Conservation (phyloP, 1,140 invertebrate genomes). For the Anadara kagoshimensis region DNA sequence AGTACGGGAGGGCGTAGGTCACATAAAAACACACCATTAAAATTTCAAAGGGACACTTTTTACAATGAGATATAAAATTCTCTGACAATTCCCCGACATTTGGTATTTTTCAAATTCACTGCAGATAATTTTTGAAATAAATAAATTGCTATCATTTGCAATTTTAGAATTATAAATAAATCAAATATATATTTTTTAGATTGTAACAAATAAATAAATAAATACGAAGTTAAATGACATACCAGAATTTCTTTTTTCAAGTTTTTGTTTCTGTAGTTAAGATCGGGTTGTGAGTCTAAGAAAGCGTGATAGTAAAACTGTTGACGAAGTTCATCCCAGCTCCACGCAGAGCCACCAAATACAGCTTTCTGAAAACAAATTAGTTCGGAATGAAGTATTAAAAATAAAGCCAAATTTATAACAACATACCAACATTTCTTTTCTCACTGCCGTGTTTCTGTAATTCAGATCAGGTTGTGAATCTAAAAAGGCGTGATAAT, state of each 20-base stretch:
- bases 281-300: constrained; percentile 82
- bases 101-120: no score
- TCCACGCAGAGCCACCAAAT: constrained; percentile 84
- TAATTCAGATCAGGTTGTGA: constrained; percentile 87
- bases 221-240: background rate
- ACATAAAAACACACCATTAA: background rate
- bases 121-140: no score
- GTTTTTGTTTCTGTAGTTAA: constrained; percentile 81
- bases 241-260: constrained; percentile 80
- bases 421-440: constrained; percentile 77
- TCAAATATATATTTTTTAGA: no score
- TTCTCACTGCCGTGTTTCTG: constrained; percentile 77
- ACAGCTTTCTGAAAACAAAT: constrained; percentile 46
- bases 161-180: no score
- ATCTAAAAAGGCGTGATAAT: constrained; percentile 83
- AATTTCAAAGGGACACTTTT: background rate
- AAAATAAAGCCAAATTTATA: background rate
- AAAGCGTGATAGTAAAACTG: constrained; percentile 88
- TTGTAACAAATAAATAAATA: no score
- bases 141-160: no score
- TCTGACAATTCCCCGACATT: background rate
- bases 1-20: no score
- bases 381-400: background rate
- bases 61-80: background rate
- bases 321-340: constrained; percentile 78